Percentiles rank a stretch among this genome's conserved stretches.
Conservation (phyloP, 2,888 invertebrate genomes). For the Cepaea hortensis region DNA sequence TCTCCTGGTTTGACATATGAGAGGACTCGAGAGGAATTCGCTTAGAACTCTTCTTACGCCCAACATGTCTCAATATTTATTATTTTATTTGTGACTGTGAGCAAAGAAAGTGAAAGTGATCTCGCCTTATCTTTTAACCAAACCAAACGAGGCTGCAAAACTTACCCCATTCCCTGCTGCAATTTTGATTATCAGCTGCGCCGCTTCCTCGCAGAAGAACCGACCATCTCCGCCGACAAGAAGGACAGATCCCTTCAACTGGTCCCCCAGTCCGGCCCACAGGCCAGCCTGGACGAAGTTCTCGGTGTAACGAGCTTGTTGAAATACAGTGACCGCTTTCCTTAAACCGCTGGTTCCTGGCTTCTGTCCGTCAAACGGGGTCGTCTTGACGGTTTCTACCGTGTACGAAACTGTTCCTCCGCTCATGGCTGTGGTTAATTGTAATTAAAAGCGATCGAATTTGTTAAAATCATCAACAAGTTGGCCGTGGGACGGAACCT, state of each 20-base stretch:
- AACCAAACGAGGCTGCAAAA: background rate
- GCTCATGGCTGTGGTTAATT: background rate
- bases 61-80: too few relatives aligned
- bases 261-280: slow-evolving; percentile 84
- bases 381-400: slow-evolving; percentile 79
- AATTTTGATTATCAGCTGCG: slow-evolving; percentile 92
- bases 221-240: slow-evolving; percentile 98
- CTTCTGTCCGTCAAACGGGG: slow-evolving; percentile 93
- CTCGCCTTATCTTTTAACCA: too few relatives aligned
- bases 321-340: slow-evolving; percentile 94
- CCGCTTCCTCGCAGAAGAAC: slow-evolving; percentile 91
- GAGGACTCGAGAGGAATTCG: too few relatives aligned
- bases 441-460: background rate
- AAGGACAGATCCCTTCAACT: slow-evolving; percentile 83
- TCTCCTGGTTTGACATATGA: too few relatives aligned
- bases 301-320: slow-evolving; percentile 89
- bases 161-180: slow-evolving; percentile 94
- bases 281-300: slow-evolving; percentile 97
- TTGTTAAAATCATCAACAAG: background rate
- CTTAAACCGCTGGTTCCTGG: slow-evolving; percentile 98
- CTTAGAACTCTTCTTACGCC: too few relatives aligned
- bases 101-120: too few relatives aligned
- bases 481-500: too few relatives aligned
- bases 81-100: too few relatives aligned
- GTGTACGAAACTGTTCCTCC: slow-evolving; percentile 21